Evolutionary conservation across 1,140 invertebrate species (phyloP).

Genomic region (Tetragonula clypearis): DNA sequence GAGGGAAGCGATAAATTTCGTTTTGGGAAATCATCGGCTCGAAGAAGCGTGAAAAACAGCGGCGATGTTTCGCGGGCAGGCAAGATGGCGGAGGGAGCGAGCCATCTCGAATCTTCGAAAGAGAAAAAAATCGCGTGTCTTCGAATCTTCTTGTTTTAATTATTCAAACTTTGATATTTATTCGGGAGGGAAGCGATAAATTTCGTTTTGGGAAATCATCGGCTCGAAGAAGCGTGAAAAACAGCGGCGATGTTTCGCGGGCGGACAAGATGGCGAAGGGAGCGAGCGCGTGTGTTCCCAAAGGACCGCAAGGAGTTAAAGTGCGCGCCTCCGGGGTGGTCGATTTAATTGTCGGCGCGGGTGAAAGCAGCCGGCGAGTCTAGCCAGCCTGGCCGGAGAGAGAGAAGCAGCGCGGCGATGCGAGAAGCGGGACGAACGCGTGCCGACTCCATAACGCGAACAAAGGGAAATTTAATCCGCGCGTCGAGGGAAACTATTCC

Average conservation of each 20-base stretch:
- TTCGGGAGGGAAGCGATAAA: no score
- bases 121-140: no score
- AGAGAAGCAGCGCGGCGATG: no score
- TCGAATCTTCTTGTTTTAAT: no score
- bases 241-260: not conserved
- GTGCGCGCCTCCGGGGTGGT: not conserved
- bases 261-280: no score
- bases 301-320: not conserved
- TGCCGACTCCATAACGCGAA: not conserved
- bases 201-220: not conserved
- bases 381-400: not conserved
- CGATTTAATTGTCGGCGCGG: not conserved
- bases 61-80: not conserved
- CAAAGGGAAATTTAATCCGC: slow-evolving; percentile 23
- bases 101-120: no score
- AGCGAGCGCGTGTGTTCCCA: not conserved
- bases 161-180: no score
- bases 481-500: slow-evolving; percentile 10
- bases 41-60: not conserved
- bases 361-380: not conserved
- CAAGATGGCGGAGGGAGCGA: no score
- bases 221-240: not conserved
- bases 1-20: no score
- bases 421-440: not conserved
- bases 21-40: no score